A percentile compares a stretch with the other conserved stretches of the same genome.
phyloP scores from a whole-genome alignment of 2,888 invertebrate genomes.

The Microplitis deprimator region DNA sequence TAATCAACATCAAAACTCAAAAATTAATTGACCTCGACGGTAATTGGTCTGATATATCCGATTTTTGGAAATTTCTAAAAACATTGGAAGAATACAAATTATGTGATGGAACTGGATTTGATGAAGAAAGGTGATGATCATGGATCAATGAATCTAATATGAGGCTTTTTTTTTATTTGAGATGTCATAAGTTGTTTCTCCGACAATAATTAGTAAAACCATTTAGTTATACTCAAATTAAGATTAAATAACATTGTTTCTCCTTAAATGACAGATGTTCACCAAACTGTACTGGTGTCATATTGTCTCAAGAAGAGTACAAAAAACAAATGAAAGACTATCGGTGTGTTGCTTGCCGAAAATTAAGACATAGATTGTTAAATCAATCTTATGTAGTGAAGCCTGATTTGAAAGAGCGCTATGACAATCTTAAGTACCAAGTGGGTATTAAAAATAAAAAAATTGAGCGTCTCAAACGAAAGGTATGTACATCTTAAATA shows the following conservation, averaged over 20 bases:
- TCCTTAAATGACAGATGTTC: not conserved
- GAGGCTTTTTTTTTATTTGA: too few species aligned
- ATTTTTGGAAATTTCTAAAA: slow-evolving; percentile 3
- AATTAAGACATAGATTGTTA: slow-evolving; percentile 8
- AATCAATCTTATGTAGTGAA: slow-evolving; percentile 2
- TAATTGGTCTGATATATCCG: not conserved
- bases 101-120: slow-evolving; percentile 8
- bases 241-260: too few species aligned
- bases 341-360: slow-evolving; percentile 5
- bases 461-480: slow-evolving; percentile 5
- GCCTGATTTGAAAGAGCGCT: not conserved
- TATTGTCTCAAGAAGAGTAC: not conserved
- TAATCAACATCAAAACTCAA: not conserved
- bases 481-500: not conserved
- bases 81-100: not conserved
- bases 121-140: not conserved
- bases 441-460: not conserved
- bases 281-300: not conserved
- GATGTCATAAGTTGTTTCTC: too few species aligned
- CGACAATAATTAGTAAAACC: too few species aligned
- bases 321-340: slow-evolving; percentile 3
- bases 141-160: too few species aligned
- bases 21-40: not conserved
- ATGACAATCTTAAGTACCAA: too few species aligned
- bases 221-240: too few species aligned